A percentile compares a stretch with the other conserved stretches of the same genome.
phyloP scores from a whole-genome alignment of 2,888 invertebrate species.

The Drosophila pseudotakahashii region DNA sequence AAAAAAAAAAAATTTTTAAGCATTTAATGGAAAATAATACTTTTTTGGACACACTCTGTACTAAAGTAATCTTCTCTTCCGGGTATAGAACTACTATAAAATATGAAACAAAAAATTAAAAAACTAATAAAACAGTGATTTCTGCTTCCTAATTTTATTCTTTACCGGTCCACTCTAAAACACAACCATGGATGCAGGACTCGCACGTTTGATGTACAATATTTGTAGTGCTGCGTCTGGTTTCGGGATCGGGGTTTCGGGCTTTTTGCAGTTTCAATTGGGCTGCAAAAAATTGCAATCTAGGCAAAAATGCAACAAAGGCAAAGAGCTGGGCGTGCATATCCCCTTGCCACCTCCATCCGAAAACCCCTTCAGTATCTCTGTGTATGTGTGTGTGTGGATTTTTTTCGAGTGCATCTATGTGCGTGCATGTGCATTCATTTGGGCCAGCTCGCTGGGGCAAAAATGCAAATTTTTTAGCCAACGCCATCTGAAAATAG shows the following conservation, averaged over 20 bases:
- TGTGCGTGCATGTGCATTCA: conserved; percentile 61
- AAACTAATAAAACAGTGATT: too few species aligned
- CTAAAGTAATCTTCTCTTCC: too few species aligned
- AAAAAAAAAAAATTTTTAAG: too few species aligned
- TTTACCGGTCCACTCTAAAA: conserved; percentile 2
- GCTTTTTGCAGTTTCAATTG: conserved; percentile 64
- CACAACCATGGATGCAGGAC: conserved; percentile 18
- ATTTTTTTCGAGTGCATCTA: conserved; percentile 47
- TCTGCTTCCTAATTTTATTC: background rate
- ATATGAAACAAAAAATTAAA: too few species aligned
- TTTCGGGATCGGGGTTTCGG: conserved; percentile 26
- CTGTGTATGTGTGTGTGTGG: conserved; percentile 17
- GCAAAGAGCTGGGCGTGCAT: conserved; percentile 69
- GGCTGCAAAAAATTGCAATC: conserved; percentile 80
- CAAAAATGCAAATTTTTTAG: conserved; percentile 75
- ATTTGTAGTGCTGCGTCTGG: conserved; percentile 46
- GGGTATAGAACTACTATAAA: too few species aligned
- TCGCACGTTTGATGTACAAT: conserved; percentile 46
- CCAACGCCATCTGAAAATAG: conserved; percentile 48
- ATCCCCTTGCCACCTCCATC: conserved; percentile 37
- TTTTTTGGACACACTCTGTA: too few species aligned
- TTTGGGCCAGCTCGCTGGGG: conserved; percentile 51
- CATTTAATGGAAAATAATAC: too few species aligned
- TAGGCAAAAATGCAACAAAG: conserved; percentile 81
- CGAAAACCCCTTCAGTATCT: background rate